Conservation (phyloP, 1,140 invertebrate genomes). For the Neodiprion fabricii region DNA sequence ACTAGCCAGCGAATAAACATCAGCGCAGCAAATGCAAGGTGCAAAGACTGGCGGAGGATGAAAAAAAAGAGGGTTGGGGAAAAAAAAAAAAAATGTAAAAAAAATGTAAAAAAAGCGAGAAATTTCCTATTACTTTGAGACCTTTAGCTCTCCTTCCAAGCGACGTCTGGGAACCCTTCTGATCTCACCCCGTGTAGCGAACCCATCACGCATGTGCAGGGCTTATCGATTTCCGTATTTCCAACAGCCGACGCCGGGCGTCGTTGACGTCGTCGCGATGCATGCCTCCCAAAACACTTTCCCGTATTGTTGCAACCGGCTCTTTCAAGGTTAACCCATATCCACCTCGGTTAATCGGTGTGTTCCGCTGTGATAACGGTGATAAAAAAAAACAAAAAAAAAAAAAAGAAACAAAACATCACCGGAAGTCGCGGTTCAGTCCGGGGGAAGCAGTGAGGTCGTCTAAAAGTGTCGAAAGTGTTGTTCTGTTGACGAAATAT, state of each 20-base stretch:
- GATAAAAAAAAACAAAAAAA: too few relatives aligned
- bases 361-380: slow-evolving; percentile 6
- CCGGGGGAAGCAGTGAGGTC: not conserved
- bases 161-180: slow-evolving; percentile 2
- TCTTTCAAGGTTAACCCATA: slow-evolving; percentile 59
- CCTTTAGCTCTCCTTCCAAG: not conserved
- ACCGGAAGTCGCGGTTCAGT: not conserved
- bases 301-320: slow-evolving; percentile 54
- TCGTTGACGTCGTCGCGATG: slow-evolving; percentile 23
- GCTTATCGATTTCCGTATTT: slow-evolving; percentile 15
- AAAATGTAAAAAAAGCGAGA: not conserved
- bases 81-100: too few relatives aligned
- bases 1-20: too few relatives aligned
- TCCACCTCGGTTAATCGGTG: slow-evolving; percentile 34
- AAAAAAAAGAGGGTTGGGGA: too few relatives aligned
- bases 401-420: not conserved
- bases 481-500: not conserved
- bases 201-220: not conserved
- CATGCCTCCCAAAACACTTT: slow-evolving; percentile 56
- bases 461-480: not conserved
- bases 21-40: too few relatives aligned
- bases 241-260: slow-evolving; percentile 25
- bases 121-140: not conserved
- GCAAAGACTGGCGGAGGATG: too few relatives aligned
- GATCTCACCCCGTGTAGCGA: not conserved